Base-by-base conservation (phyloP, 2,888 invertebrate genomes). In the Agrochola circellaris region DNA sequence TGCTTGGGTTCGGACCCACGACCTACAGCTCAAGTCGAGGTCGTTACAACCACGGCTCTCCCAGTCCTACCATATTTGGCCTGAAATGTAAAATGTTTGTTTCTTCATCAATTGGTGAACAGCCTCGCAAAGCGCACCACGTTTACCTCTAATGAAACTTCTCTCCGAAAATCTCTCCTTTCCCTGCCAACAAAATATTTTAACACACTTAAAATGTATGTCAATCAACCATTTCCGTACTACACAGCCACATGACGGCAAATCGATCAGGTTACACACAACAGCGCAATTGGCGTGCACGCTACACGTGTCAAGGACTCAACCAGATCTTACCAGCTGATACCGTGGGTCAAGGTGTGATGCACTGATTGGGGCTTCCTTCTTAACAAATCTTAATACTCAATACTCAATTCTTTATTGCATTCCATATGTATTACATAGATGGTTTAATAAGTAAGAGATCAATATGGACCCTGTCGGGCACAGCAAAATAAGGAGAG, bases 221-320 rank as follows among this genome's bases (percentile, higher is more conserved):
- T 61, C 42, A 15, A 62, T 54, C 38, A 60, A 56, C 23, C 42
- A 61, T 56, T 58, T 62, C 69, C 56, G 38, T 60, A 56, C n/a
- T 66, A 67, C 60, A 62, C 62, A 51, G 51, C 9, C 26, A 67
- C 42, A 72, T 67, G 51, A 26, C 71, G 68, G 65, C 54, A 60
- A 81, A 85, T 88, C 86, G 86, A 87, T 88, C 80, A 73, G 77
- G 84, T 82, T 81, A 81, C 60, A 80, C 54, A 68, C 66, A 20
- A 62, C 76, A 30, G 5, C 78, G 75, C 77, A 82, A 81, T 74
- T 79, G 75, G 58, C 79, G 26, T 51, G 69, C 87, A 82, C 86
- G 87, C 70, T 48, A 81, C 73, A 54, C 74, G 74, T 82, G 88
- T 84, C 87, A 89, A 88, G 89, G 89, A 82, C 79, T 76, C 7